A percentile compares a stretch with the other conserved stretches of the same genome.
phyloP scores from a whole-genome alignment of 1,140 invertebrate genomes.

The Choristoneura fumiferana region DNA sequence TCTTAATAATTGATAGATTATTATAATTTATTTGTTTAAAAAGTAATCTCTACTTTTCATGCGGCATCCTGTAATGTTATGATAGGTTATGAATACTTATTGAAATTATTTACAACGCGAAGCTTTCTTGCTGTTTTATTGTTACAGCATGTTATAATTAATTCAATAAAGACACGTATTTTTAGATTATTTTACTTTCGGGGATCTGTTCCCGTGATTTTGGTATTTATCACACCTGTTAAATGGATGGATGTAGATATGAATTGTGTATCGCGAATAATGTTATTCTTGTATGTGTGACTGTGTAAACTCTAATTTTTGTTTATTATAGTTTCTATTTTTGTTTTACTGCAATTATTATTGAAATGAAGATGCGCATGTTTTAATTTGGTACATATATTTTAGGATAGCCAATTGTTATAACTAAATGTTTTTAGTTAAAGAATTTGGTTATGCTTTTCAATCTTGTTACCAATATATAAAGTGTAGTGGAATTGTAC shows the following conservation, averaged over 20 bases:
- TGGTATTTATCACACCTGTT: conserved; percentile 15
- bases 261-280: conserved; percentile 29
- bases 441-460: neutral
- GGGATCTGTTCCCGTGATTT: neutral
- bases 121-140: conserved; percentile 22
- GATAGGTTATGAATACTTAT: conserved; percentile 58
- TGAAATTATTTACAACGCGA: conserved; percentile 31
- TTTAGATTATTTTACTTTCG: neutral
- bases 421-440: neutral
- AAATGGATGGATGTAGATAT: conserved; percentile 29
- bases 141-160: conserved; percentile 19
- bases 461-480: conserved; percentile 3
- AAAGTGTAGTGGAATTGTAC: conserved; percentile 5
- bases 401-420: conserved; percentile 24
- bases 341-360: conserved; percentile 43
- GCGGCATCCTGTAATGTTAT: conserved; percentile 33
- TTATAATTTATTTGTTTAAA: conserved; percentile 55
- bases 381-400: conserved; percentile 23
- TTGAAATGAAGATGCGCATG: conserved; percentile 27
- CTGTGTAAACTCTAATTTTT: conserved; percentile 38
- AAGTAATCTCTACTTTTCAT: conserved; percentile 53
- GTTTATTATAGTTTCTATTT: conserved; percentile 52
- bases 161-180: conserved; percentile 36
- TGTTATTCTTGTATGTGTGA: conserved; percentile 35
- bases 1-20: conserved; percentile 44